phyloP scores from a whole-genome alignment of 1,140 invertebrate genomes.

The Centruroides vittatus region DNA sequence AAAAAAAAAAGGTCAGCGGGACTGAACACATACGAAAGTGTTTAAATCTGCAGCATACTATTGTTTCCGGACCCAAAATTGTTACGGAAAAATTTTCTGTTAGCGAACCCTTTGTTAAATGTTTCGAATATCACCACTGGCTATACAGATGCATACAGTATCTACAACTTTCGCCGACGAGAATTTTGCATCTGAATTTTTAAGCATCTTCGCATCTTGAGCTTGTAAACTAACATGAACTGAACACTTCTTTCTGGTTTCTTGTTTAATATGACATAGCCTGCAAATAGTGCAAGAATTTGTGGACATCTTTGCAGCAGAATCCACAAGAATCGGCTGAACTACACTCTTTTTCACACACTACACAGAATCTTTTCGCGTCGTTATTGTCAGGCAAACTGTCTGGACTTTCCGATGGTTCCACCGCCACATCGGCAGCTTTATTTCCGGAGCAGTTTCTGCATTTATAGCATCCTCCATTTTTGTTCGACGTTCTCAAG shows the following conservation, averaged over 20 bases:
- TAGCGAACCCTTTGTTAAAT: too few relatives aligned
- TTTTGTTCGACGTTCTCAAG: neutral
- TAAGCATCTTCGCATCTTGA: too few relatives aligned
- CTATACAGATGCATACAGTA: neutral
- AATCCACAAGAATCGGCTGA: too few relatives aligned
- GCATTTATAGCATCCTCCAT: neutral
- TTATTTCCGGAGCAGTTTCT: neutral
- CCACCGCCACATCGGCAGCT: neutral
- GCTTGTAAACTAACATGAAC: conserved; percentile 4
- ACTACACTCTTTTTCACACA: too few relatives aligned
- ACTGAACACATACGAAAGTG: too few relatives aligned
- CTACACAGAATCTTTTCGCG: too few relatives aligned
- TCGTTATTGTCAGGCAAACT: neutral
- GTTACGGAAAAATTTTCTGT: too few relatives aligned
- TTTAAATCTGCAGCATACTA: too few relatives aligned
- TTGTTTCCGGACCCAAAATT: too few relatives aligned
- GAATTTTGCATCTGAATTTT: too few relatives aligned
- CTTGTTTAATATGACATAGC: conserved; percentile 7
- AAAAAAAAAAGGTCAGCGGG: too few relatives aligned
- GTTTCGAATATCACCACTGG: too few relatives aligned
- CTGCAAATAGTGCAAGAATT: conserved; percentile 6
- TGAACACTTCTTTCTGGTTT: conserved; percentile 11
- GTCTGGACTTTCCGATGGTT: neutral
- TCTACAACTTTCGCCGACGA: conserved; percentile 6
- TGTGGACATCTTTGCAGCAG: neutral